A percentile compares a stretch with the other conserved stretches of the same genome.
These are phyloP conservation scores for Caenorhabditis afra DNA, from an alignment of 2,888 invertebrate genomes.

Conservation along the genomic window DNA sequence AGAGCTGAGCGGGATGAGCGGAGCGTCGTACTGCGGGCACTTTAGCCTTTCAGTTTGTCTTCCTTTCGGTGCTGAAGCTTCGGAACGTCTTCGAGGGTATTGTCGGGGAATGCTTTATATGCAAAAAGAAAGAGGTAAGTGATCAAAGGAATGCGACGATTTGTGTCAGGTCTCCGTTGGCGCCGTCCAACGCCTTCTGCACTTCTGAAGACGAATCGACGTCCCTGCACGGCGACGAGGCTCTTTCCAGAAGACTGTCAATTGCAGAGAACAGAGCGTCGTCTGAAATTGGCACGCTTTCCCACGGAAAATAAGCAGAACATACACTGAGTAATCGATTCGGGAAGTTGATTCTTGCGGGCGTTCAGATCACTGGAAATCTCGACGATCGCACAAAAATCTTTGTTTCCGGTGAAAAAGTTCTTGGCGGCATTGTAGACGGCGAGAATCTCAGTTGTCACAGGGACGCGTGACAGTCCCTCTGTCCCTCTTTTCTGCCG, in stretches of 20 bases:
- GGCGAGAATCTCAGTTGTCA: constrained; percentile 8
- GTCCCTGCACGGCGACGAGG: not conserved
- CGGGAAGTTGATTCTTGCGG: constrained; percentile 15
- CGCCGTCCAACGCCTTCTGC: constrained; percentile 14
- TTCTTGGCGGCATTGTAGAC: constrained; percentile 13
- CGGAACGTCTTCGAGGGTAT: too few species aligned
- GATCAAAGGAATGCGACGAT: too few species aligned
- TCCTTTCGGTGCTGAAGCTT: too few species aligned
- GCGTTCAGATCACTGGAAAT: constrained; percentile 12
- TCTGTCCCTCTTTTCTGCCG: not conserved
- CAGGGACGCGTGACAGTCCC: not conserved
- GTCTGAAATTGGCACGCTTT: constrained; percentile 8
- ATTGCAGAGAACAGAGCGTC: constrained; percentile 7
- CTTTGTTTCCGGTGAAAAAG: constrained; percentile 2
- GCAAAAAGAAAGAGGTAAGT: constrained; percentile 6
- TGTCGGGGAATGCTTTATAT: constrained; percentile 8
- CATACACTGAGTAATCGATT: constrained; percentile 8
- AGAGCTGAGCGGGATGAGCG: constrained; percentile 12
- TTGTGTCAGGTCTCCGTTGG: constrained; percentile 2
- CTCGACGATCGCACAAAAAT: constrained; percentile 17
- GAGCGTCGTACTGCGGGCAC: constrained; percentile 34
- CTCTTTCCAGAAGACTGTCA: not conserved
- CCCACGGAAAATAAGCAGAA: not conserved
- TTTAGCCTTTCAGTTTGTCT: too few species aligned
- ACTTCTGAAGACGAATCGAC: constrained; percentile 12